These are phyloP conservation scores for Aptenodytes patagonicus DNA, from an alignment of 2,113 vertebrate genomes.

Conservation along the genomic window DNA sequence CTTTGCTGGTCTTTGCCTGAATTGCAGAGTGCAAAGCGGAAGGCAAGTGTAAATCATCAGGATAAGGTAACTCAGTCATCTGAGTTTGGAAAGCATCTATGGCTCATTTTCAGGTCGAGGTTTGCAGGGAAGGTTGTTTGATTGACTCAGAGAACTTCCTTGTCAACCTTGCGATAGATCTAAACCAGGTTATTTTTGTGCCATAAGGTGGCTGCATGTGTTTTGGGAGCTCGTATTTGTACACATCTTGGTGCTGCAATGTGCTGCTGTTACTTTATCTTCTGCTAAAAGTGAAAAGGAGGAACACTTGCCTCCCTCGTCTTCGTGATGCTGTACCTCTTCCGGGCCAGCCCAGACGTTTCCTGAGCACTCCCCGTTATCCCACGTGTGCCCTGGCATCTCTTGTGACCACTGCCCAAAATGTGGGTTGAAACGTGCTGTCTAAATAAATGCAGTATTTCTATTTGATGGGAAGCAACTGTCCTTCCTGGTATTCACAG, in stretches of 20 bases:
- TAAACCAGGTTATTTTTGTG: background rate
- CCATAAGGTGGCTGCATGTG: background rate
- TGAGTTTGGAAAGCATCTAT: background rate
- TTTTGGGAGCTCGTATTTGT: background rate
- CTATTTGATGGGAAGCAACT: background rate
- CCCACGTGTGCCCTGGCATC: background rate
- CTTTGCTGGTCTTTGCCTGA: background rate
- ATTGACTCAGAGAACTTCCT: background rate
- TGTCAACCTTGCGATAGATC: background rate
- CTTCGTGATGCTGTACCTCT: background rate
- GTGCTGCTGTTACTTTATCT: background rate
- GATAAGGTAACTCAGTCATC: background rate
- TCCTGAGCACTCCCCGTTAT: accelerated
- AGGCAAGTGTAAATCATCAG: background rate
- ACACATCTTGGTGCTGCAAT: background rate
- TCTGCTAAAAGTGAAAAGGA: background rate
- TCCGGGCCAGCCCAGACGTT: background rate
- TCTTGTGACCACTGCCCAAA: background rate
- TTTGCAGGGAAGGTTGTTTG: background rate
- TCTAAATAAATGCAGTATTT: background rate
- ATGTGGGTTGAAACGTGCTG: background rate
- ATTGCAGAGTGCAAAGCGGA: accelerated
- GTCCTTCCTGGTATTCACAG: background rate
- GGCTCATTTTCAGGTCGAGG: background rate
- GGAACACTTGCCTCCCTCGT: background rate